phyloP scores from a whole-genome alignment of 2,113 vertebrate genomes.

The Channa maculata region DNA sequence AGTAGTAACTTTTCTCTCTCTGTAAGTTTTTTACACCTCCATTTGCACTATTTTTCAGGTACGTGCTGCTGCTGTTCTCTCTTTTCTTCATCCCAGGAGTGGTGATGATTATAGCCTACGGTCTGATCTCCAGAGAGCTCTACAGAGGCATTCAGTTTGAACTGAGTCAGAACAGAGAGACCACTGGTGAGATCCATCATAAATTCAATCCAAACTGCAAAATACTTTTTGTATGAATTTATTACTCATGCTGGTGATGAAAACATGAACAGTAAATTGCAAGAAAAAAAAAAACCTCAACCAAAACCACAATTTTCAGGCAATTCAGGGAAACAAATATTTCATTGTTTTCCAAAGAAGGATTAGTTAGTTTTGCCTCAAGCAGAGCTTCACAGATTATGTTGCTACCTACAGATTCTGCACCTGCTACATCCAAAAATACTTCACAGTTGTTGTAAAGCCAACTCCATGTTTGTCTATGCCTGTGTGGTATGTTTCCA shows the following conservation, averaged over 20 bases:
- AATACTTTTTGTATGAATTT: not conserved
- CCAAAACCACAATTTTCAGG: not conserved
- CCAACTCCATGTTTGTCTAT: slow-evolving; percentile 1
- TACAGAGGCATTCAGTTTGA: slow-evolving; percentile 86
- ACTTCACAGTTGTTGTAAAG: slow-evolving; percentile 2
- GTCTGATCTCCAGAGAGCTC: slow-evolving; percentile 86
- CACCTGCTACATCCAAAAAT: slow-evolving; percentile 49
- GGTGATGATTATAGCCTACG: slow-evolving; percentile 85
- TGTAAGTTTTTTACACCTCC: not conserved
- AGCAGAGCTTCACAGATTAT: slow-evolving; percentile 50
- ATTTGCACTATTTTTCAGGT: slow-evolving; percentile 72
- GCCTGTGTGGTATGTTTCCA: not conserved
- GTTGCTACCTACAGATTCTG: slow-evolving; percentile 29
- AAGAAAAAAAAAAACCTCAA: not conserved
- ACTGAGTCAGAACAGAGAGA: slow-evolving; percentile 75
- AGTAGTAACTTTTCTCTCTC: not conserved
- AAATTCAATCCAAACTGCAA: slow-evolving; percentile 15
- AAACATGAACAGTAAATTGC: not conserved
- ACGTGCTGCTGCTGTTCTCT: slow-evolving; percentile 81
- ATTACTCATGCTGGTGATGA: slow-evolving; percentile 2
- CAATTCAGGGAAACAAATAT: not conserved
- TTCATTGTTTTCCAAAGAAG: not conserved
- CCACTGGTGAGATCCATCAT: slow-evolving; percentile 71
- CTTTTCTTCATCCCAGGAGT: slow-evolving; percentile 86
- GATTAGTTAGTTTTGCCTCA: slow-evolving; percentile 26